Conservation (phyloP, 2,888 invertebrate genomes). For the Thecocarcelia acutangulata region DNA sequence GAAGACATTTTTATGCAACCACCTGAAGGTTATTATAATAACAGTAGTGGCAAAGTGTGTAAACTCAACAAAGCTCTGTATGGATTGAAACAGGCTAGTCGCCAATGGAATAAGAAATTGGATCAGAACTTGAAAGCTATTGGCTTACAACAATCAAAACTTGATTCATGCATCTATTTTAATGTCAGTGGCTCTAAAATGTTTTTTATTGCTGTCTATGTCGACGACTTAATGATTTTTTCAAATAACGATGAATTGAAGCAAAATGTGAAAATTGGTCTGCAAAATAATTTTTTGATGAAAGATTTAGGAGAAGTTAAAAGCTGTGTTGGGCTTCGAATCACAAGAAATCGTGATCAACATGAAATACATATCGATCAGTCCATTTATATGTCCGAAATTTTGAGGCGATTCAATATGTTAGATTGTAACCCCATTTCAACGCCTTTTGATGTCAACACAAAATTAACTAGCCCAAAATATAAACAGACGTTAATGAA, state of each 20-base stretch:
- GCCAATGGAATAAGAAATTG: constrained; percentile 37
- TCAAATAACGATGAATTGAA: background rate
- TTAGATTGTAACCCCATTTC: background rate
- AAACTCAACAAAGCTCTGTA: constrained; percentile 66
- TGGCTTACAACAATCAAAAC: constrained; percentile 21
- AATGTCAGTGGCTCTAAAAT: background rate
- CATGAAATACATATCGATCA: background rate
- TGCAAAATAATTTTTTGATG: background rate
- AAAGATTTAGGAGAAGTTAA: background rate
- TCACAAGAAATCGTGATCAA: background rate
- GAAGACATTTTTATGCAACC: constrained; percentile 60
- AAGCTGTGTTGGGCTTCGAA: background rate
- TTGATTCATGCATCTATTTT: background rate
- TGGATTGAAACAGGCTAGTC: constrained; percentile 69
- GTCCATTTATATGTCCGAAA: background rate
- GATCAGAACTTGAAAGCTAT: constrained; percentile 52
- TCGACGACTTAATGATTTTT: background rate
- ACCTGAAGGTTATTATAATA: constrained; percentile 50
- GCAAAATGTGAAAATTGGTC: background rate
- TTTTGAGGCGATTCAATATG: background rate
- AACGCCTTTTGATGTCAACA: background rate
- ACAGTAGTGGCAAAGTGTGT: constrained; percentile 38
- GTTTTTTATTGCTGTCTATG: background rate
- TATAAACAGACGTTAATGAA: too few relatives aligned
- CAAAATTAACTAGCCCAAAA: too few relatives aligned